Evolutionary conservation across 1,140 invertebrate genomes (phyloP).

Genomic region (Papilio polytes): DNA sequence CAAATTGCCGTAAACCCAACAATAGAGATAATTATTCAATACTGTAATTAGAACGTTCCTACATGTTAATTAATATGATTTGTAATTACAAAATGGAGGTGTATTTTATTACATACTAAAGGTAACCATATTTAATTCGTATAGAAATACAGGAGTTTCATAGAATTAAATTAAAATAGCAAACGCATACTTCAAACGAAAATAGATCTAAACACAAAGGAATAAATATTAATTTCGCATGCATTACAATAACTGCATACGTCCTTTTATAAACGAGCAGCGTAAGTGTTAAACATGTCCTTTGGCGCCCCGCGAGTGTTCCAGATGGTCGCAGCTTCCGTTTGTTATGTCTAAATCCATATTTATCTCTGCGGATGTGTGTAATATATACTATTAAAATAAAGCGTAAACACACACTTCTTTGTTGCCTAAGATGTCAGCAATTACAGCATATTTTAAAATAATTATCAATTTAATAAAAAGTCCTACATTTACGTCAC

Average conservation of each 20-base stretch:
- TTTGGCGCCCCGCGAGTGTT: not conserved
- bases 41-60: not conserved
- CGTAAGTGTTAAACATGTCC: not conserved
- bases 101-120: too few species aligned
- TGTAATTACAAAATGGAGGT: too few species aligned
- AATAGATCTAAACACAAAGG: not conserved
- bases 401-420: too few species aligned
- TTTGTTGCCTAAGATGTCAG: too few species aligned
- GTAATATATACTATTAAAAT: too few species aligned
- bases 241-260: not conserved
- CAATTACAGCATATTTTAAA: too few species aligned
- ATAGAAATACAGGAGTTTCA: too few species aligned
- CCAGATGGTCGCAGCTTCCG: slow-evolving; percentile 13
- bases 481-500: too few species aligned
- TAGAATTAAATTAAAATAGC: too few species aligned
- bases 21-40: not conserved
- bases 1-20: not conserved
- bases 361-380: not conserved
- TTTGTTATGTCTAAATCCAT: slow-evolving; percentile 14
- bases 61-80: not conserved
- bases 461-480: too few species aligned
- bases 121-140: too few species aligned
- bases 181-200: not conserved
- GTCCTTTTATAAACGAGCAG: not conserved
- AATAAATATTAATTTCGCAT: not conserved